Evolutionary conservation across 2,888 invertebrate species (phyloP), one percentile per base, ranked within the genome.

Genomic region (Erebia palarica): DNA sequence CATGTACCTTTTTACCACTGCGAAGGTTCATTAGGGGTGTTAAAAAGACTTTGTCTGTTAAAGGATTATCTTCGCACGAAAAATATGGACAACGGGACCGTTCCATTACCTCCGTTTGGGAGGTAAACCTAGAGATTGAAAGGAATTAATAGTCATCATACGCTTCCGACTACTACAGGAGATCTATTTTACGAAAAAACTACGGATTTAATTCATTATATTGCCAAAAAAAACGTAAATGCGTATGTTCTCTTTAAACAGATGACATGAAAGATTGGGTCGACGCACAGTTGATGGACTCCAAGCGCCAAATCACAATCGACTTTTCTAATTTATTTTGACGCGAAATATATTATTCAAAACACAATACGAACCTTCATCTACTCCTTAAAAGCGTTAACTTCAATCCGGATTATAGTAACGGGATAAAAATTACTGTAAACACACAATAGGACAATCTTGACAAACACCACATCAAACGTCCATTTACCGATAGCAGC

Each of bases 401-500:
- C 92, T 90, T 86, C 84, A 86, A 90, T 84, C 85, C 86, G 86
- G 91, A 92, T 89, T 91, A 90, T 86, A 88, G 80, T 85, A 87
- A 85, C 83, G 82, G 81, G 85, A 82, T 87, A 83, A 86, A 87
- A 88, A 85, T 89, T 92, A 94, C 94, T 94, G 94, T 95, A 95
- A 94, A 95, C 94, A 95, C 94, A 94, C 91, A 92, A 92, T 86
- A 88, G 86, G 90, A 94, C 94, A 94, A 94, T 91, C 94, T 94
- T 94, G 94, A 94, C 94, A 94, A 94, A 94, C 94, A 94, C 94
- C 89, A 92, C 92, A 93, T 92, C 94, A 92, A 93, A 94, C 94
- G 94, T 94, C 94, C 94, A 94, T 94, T 94, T 94, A 94, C 94
- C 94, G 94, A 94, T 94, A 94, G 88, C 91, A 94, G 94, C 94